Conservation (phyloP, 2,113 vertebrate genomes). For the Crotalus horridus region DNA sequence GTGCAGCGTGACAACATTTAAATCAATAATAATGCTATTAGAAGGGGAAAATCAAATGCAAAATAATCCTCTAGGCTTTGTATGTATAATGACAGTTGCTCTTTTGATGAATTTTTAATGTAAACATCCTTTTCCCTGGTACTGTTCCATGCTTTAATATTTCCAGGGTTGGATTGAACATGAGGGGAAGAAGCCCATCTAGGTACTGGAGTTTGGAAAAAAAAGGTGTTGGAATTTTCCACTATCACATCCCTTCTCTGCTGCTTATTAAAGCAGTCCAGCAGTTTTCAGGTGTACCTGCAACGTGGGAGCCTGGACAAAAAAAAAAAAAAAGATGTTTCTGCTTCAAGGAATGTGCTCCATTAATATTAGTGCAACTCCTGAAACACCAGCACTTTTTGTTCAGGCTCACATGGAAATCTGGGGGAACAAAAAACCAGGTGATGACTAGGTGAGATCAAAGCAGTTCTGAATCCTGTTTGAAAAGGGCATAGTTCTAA, state of each 20-base stretch:
- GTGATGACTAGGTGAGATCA: not conserved
- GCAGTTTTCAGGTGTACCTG: not conserved
- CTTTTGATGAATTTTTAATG: constrained; percentile 81
- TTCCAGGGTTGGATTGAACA: not conserved
- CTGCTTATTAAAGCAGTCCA: not conserved
- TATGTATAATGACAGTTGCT: constrained; percentile 74
- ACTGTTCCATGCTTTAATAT: not conserved
- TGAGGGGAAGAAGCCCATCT: not conserved
- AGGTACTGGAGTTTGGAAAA: not conserved
- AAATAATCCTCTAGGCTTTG: constrained; percentile 75
- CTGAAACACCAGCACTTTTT: not conserved
- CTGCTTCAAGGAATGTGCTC: not conserved
- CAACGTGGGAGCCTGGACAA: not conserved
- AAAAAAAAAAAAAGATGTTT: not conserved
- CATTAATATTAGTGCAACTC: not conserved
- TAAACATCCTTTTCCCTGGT: constrained; percentile 34
- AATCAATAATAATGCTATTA: constrained; percentile 84
- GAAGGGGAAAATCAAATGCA: constrained; percentile 82
- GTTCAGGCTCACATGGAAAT: not conserved
- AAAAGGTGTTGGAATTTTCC: not conserved
- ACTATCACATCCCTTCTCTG: not conserved
- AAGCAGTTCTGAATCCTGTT: not conserved
- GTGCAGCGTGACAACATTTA: constrained; percentile 68
- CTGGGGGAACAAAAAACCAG: not conserved
- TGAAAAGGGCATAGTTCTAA: not conserved